Conservation (phyloP, 2,113 vertebrate species). For the Globicephala melas region DNA sequence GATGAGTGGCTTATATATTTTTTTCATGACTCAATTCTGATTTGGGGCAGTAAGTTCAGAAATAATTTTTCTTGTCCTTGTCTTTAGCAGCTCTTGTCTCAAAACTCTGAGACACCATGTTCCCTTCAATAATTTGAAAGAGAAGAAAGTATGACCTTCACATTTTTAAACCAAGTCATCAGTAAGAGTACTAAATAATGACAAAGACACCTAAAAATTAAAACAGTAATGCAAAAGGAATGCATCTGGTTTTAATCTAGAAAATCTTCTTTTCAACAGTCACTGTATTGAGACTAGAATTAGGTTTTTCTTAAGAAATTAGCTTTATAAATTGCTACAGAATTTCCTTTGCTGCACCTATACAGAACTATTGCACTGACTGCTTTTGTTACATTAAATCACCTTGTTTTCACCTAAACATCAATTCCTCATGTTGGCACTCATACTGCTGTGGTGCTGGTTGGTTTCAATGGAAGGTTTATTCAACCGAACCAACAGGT, state of each 20-base stretch:
- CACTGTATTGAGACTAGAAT: not conserved
- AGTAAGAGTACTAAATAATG: accelerated
- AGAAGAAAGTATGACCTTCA: not conserved
- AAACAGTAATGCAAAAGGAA: not conserved
- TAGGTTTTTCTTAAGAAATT: not conserved
- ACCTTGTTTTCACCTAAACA: not conserved
- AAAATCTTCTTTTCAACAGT: not conserved
- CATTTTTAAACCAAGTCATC: not conserved
- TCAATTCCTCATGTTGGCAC: not conserved
- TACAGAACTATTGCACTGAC: not conserved
- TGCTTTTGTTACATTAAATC: not conserved
- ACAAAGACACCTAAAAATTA: not conserved
- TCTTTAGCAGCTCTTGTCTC: not conserved
- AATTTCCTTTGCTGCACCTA: not conserved
- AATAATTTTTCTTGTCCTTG: not conserved
- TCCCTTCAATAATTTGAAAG: not conserved
- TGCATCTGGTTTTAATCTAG: not conserved
- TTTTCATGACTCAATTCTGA: not conserved
- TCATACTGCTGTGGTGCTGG: too few relatives aligned
- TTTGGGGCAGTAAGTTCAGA: too few relatives aligned
- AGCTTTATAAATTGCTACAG: not conserved
- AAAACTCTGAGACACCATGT: not conserved
- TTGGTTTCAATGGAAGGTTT: not conserved
- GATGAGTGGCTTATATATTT: not conserved
- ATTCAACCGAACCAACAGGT: not conserved